Evolutionary conservation across 2,797 vertebrate genomes (phyloP).

Genomic region (Uromys caudimaculatus): DNA sequence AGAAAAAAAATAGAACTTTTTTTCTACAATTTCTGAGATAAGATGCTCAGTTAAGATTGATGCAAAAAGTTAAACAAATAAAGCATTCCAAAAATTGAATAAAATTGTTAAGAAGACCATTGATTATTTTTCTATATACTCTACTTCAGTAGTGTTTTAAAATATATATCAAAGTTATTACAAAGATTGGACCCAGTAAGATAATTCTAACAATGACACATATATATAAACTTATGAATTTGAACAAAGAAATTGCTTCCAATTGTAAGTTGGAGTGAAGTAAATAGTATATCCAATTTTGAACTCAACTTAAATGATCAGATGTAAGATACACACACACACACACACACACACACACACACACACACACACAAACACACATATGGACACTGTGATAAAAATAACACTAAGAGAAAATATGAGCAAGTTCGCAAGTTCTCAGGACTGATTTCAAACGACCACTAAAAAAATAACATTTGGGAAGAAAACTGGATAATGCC

Average conservation of each 20-base stretch:
- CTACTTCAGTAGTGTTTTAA: neutral
- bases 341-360: no score
- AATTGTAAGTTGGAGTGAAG: neutral
- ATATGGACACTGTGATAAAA: neutral
- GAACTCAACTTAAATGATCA: neutral
- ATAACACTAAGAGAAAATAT: neutral
- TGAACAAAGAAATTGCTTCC: neutral
- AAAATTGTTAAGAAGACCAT: neutral
- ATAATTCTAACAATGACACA: neutral
- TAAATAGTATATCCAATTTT: neutral
- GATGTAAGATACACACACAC: no score
- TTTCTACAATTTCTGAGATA: neutral
- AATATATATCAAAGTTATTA: neutral
- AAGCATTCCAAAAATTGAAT: neutral
- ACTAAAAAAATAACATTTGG: neutral
- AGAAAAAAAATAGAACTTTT: neutral
- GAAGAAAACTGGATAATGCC: neutral
- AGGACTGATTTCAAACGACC: neutral
- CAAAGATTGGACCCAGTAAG: neutral
- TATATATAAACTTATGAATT: neutral
- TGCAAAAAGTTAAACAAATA: neutral
- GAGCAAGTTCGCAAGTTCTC: neutral
- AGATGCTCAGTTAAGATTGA: neutral
- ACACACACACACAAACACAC: no score
- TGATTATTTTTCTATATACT: neutral